These are phyloP conservation scores for Linnaemya vulpina DNA, from an alignment of 2,888 invertebrate species.

Conservation along the genomic window DNA sequence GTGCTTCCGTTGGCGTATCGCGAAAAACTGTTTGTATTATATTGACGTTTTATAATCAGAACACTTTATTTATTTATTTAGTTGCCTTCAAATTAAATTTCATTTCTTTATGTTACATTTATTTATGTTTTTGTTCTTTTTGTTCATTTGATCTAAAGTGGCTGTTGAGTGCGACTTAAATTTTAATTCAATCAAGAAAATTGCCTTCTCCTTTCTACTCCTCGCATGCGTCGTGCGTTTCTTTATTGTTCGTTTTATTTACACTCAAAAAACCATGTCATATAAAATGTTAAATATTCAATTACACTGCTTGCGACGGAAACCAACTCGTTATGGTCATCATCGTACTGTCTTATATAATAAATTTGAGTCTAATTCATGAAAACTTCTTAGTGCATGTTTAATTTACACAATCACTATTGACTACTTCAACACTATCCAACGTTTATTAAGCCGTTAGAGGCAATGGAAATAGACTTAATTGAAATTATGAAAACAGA, in stretches of 20 bases:
- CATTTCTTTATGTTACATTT: slow-evolving; percentile 53
- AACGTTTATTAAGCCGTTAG: too few relatives aligned
- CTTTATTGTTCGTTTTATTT: slow-evolving; percentile 8
- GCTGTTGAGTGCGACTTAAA: slow-evolving; percentile 59
- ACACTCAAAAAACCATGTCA: slow-evolving; percentile 28
- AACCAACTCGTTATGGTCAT: too few relatives aligned
- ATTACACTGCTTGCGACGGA: too few relatives aligned
- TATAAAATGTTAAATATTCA: too few relatives aligned
- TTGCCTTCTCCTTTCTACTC: slow-evolving; percentile 46
- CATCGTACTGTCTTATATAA: too few relatives aligned
- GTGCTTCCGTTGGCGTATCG: slow-evolving; percentile 62
- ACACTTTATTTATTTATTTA: slow-evolving; percentile 72
- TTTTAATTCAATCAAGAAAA: slow-evolving; percentile 77
- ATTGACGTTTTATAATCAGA: slow-evolving; percentile 40
- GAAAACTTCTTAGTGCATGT: too few relatives aligned
- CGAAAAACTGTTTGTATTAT: slow-evolving; percentile 70
- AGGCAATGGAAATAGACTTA: too few relatives aligned
- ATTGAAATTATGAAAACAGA: too few relatives aligned
- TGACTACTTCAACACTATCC: too few relatives aligned
- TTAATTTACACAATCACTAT: too few relatives aligned
- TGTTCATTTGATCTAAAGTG: slow-evolving; percentile 67
- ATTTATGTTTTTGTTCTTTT: slow-evolving; percentile 43
- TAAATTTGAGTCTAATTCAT: too few relatives aligned
- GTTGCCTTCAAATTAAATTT: slow-evolving; percentile 65
- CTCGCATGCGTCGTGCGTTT: slow-evolving; percentile 37